Base-by-base conservation (phyloP, 2,888 invertebrate genomes). In the Tenthredo mesomela region DNA sequence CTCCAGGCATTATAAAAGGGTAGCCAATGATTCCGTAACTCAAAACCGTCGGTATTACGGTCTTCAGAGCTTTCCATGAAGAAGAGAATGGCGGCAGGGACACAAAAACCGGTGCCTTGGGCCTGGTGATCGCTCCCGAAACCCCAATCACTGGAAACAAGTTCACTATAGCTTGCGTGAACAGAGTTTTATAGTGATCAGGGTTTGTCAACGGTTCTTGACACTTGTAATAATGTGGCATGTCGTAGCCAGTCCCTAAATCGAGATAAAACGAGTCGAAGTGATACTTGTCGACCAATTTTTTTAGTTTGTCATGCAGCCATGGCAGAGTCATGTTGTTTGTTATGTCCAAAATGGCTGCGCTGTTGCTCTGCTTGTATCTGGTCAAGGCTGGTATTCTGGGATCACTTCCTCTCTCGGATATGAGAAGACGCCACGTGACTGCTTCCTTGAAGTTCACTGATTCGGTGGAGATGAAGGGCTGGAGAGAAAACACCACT, bases 1-100 rank as follows among this genome's bases (percentile, higher is more conserved):
- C 97, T 0, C 99, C 98, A 0, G 98, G 98, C 94, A 99, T 96
- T 70, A 98, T 95, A 89, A 98, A 98, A 0, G 98, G 98, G 93
- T 97, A 99, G 0, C 99, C 99, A 80, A 98, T 96, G 33, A 98
- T 95, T 0, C 98, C 98, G 88, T 98, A 97, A 0, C 97, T 97
- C 33, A 98, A 93, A 85, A 98, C 96, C 0, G 98, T 97, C 0
- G 98, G 98, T 88, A 99, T 97, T 0, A 99, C 96, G 10, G 96
- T 95, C 86, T 95, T 95, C 25, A 98, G 94, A 0, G 97, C 98
- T 82, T 96, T 96, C 99, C 99, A 99, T 0, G 97, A 96, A 0
- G 98, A 97, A 86, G 97, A 96, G 84, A 97, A 96, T 0, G 97
- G 97, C 1, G 98, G 97, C 47, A 98, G 93, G 0, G 97, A 96